Base-by-base conservation (phyloP, 2,797 vertebrate genomes). In the Hydrocynus forskahlii region DNA sequence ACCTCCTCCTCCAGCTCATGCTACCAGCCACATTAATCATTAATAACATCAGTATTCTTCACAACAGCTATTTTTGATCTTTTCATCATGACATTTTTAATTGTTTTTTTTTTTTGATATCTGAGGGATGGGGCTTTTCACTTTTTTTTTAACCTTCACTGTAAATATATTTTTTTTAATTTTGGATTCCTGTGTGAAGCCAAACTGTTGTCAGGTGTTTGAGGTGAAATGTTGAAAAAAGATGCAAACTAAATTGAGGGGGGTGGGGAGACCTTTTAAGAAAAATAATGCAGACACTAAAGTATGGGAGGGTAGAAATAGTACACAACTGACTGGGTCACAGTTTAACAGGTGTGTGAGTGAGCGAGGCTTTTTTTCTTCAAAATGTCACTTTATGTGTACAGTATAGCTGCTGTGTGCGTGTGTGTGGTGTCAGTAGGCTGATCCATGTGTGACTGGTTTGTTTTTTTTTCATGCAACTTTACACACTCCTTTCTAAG, bases 131-230 rank as follows among this genome's bases (percentile, higher is more conserved):
- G 84, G 88, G 78, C 76, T 48, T 83, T 73, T 83, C 7, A 60
- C 60, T 78, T 77, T 81, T 78, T 82, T 87, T 86, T 94, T 92
- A 89, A 91, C 89, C 87, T 38, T 88, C 87, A 91, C 85, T 95
- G 93, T 95, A 94, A 92, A 94, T 94, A 93, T 35, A 2, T 35
- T 48, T 89, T 83, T 91, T 91, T 90, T 91, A 35, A 90, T 88
- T 75, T 76, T 25, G 59, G 7, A 87, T 90, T 93, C 93, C 91
- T 78, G 83, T 93, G 89, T 91, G 92, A 92, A 92, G 90, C 90
- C 91, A 91, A 94, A 90, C 89, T 88, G 91, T 93, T 89, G 88
- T 92, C 81, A 78, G 89, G 89, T 91, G 88, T 92, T 92, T 89
- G 88, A 89, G 83, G 85, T 92, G 88, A 92, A 90, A 91, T 91